phyloP scores from a whole-genome alignment of 2,113 vertebrate species.

The Crotalus viridis region DNA sequence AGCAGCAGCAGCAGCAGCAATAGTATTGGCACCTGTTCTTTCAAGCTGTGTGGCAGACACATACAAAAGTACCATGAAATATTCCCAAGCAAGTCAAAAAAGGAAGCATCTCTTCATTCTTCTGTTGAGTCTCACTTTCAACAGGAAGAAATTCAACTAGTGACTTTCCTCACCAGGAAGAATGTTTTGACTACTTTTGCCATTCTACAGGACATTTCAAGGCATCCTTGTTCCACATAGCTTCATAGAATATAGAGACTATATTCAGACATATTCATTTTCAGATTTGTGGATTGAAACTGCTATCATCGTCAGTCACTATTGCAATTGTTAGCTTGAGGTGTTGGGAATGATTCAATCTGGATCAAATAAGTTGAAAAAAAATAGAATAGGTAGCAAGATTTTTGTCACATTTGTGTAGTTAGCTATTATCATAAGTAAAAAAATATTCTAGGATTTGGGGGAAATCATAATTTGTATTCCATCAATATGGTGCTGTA shows the following conservation, averaged over 20 bases:
- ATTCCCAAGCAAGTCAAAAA: constrained; percentile 18
- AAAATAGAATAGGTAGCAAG: not conserved
- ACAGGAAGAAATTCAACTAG: constrained; percentile 17
- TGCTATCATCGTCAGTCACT: not conserved
- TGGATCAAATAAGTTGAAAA: not conserved
- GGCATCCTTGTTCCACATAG: not conserved
- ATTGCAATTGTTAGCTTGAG: not conserved
- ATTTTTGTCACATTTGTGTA: not conserved
- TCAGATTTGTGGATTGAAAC: not conserved
- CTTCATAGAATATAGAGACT: not conserved
- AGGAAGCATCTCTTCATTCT: constrained; percentile 27
- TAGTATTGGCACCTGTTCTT: constrained; percentile 29
- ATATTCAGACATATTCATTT: not conserved
- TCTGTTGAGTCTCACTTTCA: not conserved
- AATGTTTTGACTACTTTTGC: constrained; percentile 9
- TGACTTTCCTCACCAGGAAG: not conserved
- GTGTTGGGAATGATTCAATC: not conserved
- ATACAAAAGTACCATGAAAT: constrained; percentile 10
- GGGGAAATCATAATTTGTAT: not conserved
- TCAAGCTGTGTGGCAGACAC: constrained; percentile 25
- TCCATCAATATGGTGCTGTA: not conserved
- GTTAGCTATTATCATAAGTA: not conserved
- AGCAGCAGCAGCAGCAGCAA: constrained; percentile 43
- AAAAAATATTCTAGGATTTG: not conserved
- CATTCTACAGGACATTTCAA: constrained; percentile 23